Conservation (phyloP, 2,113 vertebrate genomes). For the Periophthalmodon schlosseri region DNA sequence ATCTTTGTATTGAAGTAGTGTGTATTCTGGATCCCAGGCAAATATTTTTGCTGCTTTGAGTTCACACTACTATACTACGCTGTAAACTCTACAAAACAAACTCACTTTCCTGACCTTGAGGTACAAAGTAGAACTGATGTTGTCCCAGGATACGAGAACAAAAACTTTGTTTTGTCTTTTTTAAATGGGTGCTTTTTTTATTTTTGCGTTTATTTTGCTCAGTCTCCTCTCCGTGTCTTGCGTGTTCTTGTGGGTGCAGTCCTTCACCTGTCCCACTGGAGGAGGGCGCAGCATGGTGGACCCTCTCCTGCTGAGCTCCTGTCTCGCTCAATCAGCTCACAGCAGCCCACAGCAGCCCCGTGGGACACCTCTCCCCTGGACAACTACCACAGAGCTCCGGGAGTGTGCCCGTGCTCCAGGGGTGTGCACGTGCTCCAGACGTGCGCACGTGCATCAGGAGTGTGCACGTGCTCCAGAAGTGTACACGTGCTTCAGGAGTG, state of each 20-base stretch:
- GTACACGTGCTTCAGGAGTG: too few relatives aligned
- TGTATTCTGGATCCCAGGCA: too few relatives aligned
- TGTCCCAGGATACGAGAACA: background rate
- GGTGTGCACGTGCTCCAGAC: too few relatives aligned
- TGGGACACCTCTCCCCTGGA: constrained; percentile 36
- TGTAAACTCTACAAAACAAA: background rate
- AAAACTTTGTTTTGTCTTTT: background rate
- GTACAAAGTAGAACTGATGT: background rate
- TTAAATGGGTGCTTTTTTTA: background rate
- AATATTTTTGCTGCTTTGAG: background rate
- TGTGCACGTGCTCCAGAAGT: too few relatives aligned
- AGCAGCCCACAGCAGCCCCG: constrained; percentile 31
- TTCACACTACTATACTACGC: background rate
- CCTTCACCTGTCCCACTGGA: background rate
- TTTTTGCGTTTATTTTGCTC: background rate
- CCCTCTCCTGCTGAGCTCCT: constrained; percentile 21
- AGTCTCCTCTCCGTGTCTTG: background rate
- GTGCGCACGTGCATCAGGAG: too few relatives aligned
- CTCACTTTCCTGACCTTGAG: background rate
- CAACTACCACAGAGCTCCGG: constrained; percentile 19
- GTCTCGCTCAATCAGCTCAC: constrained; percentile 49
- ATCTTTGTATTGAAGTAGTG: too few relatives aligned
- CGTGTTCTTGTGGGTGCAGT: background rate
- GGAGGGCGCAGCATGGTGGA: background rate
- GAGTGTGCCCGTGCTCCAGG: constrained; percentile 15